These are phyloP conservation scores for Drosophila arizonae DNA, from an alignment of 1,140 invertebrate species.

Conservation along the genomic window DNA sequence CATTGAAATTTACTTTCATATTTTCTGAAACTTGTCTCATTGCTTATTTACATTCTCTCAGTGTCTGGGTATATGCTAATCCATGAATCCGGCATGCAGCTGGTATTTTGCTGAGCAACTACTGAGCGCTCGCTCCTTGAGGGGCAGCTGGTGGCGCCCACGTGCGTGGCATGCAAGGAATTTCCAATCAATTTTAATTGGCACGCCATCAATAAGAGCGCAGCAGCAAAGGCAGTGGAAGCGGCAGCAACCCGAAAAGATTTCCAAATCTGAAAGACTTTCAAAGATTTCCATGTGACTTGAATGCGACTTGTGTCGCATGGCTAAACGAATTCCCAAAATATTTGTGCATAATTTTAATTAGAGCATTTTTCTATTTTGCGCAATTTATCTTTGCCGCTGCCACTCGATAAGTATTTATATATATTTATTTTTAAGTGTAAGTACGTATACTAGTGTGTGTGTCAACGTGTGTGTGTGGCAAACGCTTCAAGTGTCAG, in stretches of 20 bases:
- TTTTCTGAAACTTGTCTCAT: too few relatives aligned
- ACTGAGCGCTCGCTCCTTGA: conserved; percentile 13
- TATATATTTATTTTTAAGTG: conserved; percentile 31
- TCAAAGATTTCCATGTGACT: conserved; percentile 30
- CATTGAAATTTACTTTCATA: too few relatives aligned
- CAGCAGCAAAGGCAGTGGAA: neutral
- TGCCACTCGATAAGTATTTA: conserved; percentile 35
- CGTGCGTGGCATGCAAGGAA: conserved; percentile 76
- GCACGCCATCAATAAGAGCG: conserved; percentile 76
- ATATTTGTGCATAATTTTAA: conserved; percentile 82
- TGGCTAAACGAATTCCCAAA: conserved; percentile 66
- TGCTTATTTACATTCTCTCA: neutral
- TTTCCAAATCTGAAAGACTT: conserved; percentile 12
- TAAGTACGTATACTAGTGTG: conserved; percentile 1
- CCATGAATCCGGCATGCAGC: conserved; percentile 39
- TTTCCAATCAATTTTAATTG: conserved; percentile 83
- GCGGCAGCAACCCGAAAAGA: conserved; percentile 5
- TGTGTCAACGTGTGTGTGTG: conserved; percentile 22
- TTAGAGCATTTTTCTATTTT: conserved; percentile 81
- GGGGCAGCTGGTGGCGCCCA: conserved; percentile 55
- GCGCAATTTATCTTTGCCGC: conserved; percentile 73
- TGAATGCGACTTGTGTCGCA: conserved; percentile 24
- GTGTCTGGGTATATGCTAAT: conserved; percentile 57
- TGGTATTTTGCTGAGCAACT: conserved; percentile 18
- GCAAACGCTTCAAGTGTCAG: conserved; percentile 52